Conservation (phyloP, 2,888 invertebrate species). For the Melanostoma scalare region DNA sequence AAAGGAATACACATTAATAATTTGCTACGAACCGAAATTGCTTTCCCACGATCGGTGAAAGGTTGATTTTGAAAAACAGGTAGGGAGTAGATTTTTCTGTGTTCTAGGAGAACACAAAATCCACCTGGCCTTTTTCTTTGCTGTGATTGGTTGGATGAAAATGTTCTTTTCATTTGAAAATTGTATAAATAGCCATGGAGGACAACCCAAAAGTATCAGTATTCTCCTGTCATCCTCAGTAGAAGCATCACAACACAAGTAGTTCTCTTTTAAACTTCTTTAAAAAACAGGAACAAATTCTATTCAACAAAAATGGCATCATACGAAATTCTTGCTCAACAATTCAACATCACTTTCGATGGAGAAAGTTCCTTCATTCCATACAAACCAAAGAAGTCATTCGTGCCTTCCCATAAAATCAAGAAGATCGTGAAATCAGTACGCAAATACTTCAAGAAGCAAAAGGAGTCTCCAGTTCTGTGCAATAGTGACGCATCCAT, state of each 20-base stretch:
- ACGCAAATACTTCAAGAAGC: conserved; percentile 74
- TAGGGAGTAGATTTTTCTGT: conserved; percentile 10
- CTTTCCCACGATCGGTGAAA: conserved; percentile 62
- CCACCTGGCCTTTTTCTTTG: conserved; percentile 76
- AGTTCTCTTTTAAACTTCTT: background rate
- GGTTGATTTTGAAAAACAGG: conserved; percentile 42
- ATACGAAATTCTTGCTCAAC: conserved; percentile 76
- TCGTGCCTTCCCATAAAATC: conserved; percentile 74
- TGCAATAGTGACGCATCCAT: conserved; percentile 44
- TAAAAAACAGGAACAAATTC: conserved; percentile 27
- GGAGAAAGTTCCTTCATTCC: conserved; percentile 47
- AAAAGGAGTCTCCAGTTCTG: conserved; percentile 35
- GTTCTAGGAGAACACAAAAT: conserved; percentile 37
- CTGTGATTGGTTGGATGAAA: conserved; percentile 75
- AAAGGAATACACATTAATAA: conserved; percentile 51
- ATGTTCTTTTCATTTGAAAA: background rate
- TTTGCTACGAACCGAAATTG: conserved; percentile 32
- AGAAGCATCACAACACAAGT: conserved; percentile 33
- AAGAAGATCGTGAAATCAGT: conserved; percentile 75
- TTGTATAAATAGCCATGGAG: conserved; percentile 76
- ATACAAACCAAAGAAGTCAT: conserved; percentile 71
- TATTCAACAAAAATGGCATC: conserved; percentile 73
- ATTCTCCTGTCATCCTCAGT: conserved; percentile 50
- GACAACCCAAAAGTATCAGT: conserved; percentile 74
- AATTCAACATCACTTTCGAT: conserved; percentile 34